Evolutionary conservation across 2,888 invertebrate species (phyloP), one percentile per base, ranked within the genome.

Genomic region (Eupithecia vulgata): DNA sequence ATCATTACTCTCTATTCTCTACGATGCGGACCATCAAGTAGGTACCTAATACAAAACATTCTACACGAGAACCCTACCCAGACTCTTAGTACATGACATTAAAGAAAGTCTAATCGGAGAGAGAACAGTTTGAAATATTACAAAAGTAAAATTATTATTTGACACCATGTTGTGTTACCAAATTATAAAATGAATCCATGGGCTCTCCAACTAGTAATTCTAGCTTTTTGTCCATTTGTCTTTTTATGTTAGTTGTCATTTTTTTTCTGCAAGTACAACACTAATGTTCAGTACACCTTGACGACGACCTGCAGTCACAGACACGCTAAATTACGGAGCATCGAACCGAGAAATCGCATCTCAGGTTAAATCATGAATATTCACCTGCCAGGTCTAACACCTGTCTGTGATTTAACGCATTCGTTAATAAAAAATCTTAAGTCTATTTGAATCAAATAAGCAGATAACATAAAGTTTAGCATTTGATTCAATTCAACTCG

Each of bases 291-390:
- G 66, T 64, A 79, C 82, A 81, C 81, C 85, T 82, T 83, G 83
- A 83, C 81, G 83, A 82, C 81, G 81, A 81, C 81, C 83, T 81
- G 81, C 79, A 76, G 77, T 78, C 74, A 76, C 78, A 76, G 78
- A 80, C 74, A 77, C 77, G 81, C 75, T 78, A 67, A 78, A 79
- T 80, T 71, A 78, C 69, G n/a, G 65, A 59, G 61, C 70, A 75
- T 70, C 76, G 76, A 76, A 76, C 75, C 77, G 75, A 74, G 76
- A 75, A 74, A 78, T 76, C 67, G 71, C 68, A 73, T 78, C 77
- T 76, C 64, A 72, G 74, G 76, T 71, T 65, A 76, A 74, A 73
- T 73, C 75, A 76, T 76, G 73, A 77, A 77, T 80, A 78, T 78
- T 77, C 77, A 76, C 45, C 74, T 75, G 72, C 64, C 57, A 70